Percentiles rank a stretch among this genome's conserved stretches.
Conservation (phyloP, 2,888 invertebrate species). For the Oithona nana region DNA sequence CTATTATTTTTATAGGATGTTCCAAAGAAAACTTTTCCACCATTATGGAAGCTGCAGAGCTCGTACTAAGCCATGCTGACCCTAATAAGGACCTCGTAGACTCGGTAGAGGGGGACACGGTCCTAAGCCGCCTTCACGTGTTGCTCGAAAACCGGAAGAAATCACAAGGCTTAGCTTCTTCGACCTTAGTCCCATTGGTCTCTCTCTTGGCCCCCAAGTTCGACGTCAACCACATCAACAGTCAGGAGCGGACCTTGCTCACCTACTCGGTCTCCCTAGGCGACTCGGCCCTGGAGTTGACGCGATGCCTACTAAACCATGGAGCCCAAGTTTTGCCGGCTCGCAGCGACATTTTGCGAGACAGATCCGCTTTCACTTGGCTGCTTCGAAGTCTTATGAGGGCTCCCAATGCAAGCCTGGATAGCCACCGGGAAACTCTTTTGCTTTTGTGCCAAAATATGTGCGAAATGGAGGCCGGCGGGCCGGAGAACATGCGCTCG, state of each 20-base stretch:
- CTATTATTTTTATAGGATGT: background rate
- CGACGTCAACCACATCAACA: conserved; percentile 19
- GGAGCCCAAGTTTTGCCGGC: conserved; percentile 19
- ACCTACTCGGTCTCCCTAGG: conserved; percentile 20
- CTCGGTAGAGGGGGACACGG: conserved; percentile 1
- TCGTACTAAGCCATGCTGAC: background rate
- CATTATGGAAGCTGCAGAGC: background rate
- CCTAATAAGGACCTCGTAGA: background rate
- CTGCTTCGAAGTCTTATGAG: conserved; percentile 9
- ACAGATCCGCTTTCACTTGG: conserved; percentile 17
- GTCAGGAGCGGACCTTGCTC: conserved; percentile 20
- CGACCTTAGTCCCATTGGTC: conserved; percentile 9
- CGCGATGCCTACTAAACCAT: conserved; percentile 20
- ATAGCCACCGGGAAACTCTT: conserved; percentile 8
- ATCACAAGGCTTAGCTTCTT: too few relatives aligned
- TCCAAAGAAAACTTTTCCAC: background rate
- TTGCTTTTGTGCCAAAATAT: conserved; percentile 14
- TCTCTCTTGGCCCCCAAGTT: conserved; percentile 18
- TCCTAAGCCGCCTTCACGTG: conserved; percentile 1
- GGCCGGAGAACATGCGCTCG: conserved; percentile 11
- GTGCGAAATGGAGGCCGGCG: conserved; percentile 10
- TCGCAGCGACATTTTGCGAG: background rate
- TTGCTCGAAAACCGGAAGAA: too few relatives aligned
- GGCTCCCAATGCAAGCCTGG: background rate
- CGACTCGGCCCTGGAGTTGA: conserved; percentile 19